Evolutionary conservation across 2,888 invertebrate genomes (phyloP).

Genomic region (Gisinianus flammeolus): DNA sequence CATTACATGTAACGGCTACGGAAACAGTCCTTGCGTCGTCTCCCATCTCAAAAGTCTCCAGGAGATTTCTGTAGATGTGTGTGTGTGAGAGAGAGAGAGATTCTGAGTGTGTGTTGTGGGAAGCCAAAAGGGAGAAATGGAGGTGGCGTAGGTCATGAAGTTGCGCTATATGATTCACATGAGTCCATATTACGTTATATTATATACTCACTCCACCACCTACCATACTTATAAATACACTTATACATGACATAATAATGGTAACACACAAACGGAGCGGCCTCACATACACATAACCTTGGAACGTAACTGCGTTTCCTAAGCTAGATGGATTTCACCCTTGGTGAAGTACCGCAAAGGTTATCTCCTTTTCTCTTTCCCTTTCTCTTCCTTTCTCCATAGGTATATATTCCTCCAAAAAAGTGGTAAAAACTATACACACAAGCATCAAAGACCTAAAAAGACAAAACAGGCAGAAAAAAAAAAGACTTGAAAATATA

Average conservation of each 20-base stretch:
- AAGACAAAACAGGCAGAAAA: no score
- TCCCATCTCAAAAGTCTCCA: no score
- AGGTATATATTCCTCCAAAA: no score
- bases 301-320: not conserved
- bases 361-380: no score
- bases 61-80: not conserved
- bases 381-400: no score
- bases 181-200: no score
- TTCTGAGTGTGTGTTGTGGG: not conserved
- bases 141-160: not conserved
- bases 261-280: not conserved
- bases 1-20: not conserved
- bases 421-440: no score
- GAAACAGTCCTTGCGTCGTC: not conserved
- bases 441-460: no score
- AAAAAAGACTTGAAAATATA: no score
- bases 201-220: no score
- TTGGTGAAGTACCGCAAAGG: slow-evolving; percentile 2
- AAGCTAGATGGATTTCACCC: slow-evolving; percentile 30
- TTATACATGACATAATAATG: not conserved
- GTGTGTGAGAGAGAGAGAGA: not conserved
- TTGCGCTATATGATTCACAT: no score
- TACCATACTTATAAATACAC: no score
- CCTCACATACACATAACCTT: slow-evolving; percentile 3
- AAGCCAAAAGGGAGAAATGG: not conserved